phyloP scores from a whole-genome alignment of 1,140 invertebrate species.

The Trialeurodes vaporariorum region DNA sequence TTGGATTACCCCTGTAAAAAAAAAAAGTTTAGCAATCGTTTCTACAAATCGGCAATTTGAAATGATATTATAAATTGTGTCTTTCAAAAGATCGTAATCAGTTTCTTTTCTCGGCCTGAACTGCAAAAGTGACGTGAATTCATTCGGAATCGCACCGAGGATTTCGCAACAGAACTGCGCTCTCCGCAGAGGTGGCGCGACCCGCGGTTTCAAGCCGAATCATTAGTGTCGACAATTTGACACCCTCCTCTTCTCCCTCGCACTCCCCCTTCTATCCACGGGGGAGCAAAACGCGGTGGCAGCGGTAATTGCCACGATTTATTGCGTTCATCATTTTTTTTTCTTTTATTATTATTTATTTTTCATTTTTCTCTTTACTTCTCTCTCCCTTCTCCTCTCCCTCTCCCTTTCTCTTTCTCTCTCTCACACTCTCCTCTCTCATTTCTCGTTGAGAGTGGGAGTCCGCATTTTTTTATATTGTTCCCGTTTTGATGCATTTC shows the following conservation, averaged over 20 bases:
- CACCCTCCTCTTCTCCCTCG: background rate
- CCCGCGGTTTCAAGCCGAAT: background rate
- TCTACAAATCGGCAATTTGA: too few species aligned
- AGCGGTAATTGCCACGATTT: background rate
- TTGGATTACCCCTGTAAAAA: too few species aligned
- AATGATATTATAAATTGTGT: too few species aligned
- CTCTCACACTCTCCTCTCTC: background rate
- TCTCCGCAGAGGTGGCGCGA: too few species aligned
- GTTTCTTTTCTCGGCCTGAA: too few species aligned
- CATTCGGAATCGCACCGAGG: too few species aligned
- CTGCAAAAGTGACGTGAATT: too few species aligned
- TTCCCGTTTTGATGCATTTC: background rate
- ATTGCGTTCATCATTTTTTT: background rate
- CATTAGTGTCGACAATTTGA: background rate
- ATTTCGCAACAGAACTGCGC: too few species aligned
- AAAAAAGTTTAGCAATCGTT: too few species aligned
- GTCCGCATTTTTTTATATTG: background rate
- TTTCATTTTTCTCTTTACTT: background rate
- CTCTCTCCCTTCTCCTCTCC: background rate
- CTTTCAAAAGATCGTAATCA: too few species aligned
- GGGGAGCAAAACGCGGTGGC: background rate
- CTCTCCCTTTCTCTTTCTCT: background rate
- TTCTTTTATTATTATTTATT: background rate
- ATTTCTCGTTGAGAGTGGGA: too few species aligned
- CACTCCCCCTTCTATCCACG: background rate